These are phyloP conservation scores for Hemibagrus guttatus DNA, from an alignment of 2,797 vertebrate genomes.

Conservation along the genomic window DNA sequence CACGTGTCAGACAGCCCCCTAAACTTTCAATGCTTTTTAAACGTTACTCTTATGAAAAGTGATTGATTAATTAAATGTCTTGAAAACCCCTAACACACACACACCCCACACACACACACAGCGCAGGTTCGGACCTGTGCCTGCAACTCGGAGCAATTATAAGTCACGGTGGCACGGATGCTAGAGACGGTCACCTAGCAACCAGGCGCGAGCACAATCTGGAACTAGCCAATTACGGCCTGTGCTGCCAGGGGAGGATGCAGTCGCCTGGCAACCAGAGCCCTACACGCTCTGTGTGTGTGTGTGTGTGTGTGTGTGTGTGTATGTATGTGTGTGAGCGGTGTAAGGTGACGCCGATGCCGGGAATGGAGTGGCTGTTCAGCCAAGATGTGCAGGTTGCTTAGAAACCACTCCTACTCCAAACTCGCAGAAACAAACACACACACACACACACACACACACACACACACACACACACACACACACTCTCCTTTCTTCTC, in stretches of 20 bases:
- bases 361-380: constrained; percentile 79
- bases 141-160: constrained; percentile 82
- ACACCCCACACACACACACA: constrained; percentile 54
- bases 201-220: constrained; percentile 72
- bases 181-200: constrained; percentile 89
- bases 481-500: too few relatives aligned
- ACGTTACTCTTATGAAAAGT: background rate
- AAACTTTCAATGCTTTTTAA: background rate
- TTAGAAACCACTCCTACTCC: constrained; percentile 69
- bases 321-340: constrained; percentile 60
- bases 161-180: constrained; percentile 76
- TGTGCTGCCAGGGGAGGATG: constrained; percentile 73
- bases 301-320: constrained; percentile 45
- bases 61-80: background rate
- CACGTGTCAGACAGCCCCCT: background rate
- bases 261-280: constrained; percentile 92
- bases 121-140: constrained; percentile 73
- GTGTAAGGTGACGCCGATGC: constrained; percentile 75
- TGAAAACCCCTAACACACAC: too few relatives aligned
- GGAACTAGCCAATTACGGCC: constrained; percentile 80
- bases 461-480: constrained; percentile 9
- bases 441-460: constrained; percentile 41
- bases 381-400: constrained; percentile 82
- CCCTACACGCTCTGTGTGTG: constrained; percentile 63
- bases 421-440: constrained; percentile 20